A percentile compares a stretch with the other conserved stretches of the same genome.
These are phyloP conservation scores for Zeuzera pyrina DNA, from an alignment of 2,888 invertebrate species.

Conservation along the genomic window DNA sequence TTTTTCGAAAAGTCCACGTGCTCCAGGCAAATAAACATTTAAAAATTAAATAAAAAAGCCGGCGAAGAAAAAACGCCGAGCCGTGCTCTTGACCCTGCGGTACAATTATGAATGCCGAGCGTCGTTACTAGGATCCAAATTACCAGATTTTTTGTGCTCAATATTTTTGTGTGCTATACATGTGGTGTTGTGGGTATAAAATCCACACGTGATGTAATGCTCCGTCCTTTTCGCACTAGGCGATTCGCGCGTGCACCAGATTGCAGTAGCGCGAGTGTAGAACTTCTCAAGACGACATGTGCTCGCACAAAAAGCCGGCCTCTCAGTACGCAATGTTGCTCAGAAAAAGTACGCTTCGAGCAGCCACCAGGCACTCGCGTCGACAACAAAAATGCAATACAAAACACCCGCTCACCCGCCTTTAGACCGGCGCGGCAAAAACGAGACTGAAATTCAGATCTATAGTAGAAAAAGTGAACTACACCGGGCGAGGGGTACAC, in stretches of 20 bases:
- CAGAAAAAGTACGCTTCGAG: conserved; percentile 28
- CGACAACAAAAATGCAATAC: conserved; percentile 58
- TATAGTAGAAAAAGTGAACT: conserved; percentile 75
- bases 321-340: conserved; percentile 30
- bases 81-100: conserved; percentile 69
- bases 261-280: conserved; percentile 36
- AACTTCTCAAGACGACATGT: conserved; percentile 48
- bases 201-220: conserved; percentile 57
- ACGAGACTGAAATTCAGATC: conserved; percentile 74
- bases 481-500: conserved; percentile 72
- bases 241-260: conserved; percentile 56
- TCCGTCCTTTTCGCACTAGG: conserved; percentile 52
- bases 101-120: conserved; percentile 68
- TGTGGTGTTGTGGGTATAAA: conserved; percentile 43
- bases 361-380: conserved; percentile 40
- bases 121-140: conserved; percentile 68
- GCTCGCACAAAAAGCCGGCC: conserved; percentile 54
- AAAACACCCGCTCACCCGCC: conserved; percentile 66
- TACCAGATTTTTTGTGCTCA: conserved; percentile 66
- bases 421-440: conserved; percentile 73
- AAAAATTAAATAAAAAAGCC: conserved; percentile 47
- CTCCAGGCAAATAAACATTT: conserved; percentile 61
- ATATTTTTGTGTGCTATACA: conserved; percentile 68
- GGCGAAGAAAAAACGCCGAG: conserved; percentile 48
- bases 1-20: conserved; percentile 63